Evolutionary conservation across 2,113 vertebrate genomes (phyloP).

Genomic region (Vulpes lagopus): DNA sequence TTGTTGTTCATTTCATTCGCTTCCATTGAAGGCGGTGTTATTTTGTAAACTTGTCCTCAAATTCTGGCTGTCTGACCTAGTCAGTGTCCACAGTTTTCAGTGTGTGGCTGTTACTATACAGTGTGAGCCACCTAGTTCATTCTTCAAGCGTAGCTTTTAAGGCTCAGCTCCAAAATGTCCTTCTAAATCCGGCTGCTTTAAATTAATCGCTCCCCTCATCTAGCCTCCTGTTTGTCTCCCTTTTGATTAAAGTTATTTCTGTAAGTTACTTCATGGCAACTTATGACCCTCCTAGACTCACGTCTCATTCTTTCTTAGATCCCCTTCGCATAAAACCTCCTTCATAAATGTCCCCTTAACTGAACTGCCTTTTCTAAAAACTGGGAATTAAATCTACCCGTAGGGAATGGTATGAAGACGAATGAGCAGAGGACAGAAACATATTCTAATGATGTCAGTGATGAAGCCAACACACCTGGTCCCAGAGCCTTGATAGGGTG

Average conservation of each 20-base stretch:
- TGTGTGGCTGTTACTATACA: neutral
- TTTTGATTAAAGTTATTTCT: neutral
- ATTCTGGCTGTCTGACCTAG: neutral
- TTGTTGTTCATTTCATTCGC: neutral
- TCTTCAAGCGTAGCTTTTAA: neutral
- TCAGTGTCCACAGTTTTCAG: neutral
- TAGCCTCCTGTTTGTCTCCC: neutral
- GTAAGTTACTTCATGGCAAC: neutral
- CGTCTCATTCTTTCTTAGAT: neutral
- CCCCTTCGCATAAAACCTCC: neutral
- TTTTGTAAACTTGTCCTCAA: conserved; percentile 15
- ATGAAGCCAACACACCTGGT: neutral
- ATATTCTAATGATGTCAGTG: neutral
- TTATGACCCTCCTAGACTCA: neutral
- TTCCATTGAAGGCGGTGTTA: neutral
- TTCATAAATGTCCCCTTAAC: neutral
- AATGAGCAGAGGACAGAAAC: neutral
- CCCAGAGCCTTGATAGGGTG: neutral
- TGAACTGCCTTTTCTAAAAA: neutral
- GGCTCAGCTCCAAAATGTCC: neutral
- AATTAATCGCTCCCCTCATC: neutral
- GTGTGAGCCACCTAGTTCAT: neutral
- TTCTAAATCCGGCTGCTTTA: neutral
- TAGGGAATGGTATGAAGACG: neutral
- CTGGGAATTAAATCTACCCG: neutral